Evolutionary conservation across 2,888 invertebrate species (phyloP).

Genomic region (Stenodema calcarata): DNA sequence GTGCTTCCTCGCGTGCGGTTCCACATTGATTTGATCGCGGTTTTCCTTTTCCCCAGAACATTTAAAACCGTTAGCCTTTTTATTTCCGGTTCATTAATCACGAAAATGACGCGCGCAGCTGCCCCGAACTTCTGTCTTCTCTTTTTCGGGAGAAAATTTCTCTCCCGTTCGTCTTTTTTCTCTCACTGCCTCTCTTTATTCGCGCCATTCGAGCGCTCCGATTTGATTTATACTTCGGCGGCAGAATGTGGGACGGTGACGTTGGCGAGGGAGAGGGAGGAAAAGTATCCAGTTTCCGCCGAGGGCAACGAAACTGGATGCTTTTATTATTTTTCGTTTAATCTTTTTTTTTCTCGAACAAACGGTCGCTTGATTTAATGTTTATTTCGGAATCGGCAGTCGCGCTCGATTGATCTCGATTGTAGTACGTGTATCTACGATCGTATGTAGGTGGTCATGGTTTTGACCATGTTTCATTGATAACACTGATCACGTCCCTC

Average conservation of each 20-base stretch:
- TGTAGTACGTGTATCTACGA: neutral
- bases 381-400: neutral
- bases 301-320: neutral
- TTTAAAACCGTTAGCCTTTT: slow-evolving; percentile 30
- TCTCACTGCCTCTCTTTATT: too few species aligned
- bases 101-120: slow-evolving; percentile 18
- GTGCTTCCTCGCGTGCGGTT: neutral
- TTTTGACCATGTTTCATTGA: too few species aligned
- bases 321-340: neutral
- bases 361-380: neutral
- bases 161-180: neutral
- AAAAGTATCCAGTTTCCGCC: neutral
- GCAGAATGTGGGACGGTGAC: neutral
- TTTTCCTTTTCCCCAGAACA: neutral
- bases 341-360: neutral
- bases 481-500: too few species aligned
- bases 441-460: too few species aligned
- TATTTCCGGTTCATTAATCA: slow-evolving; percentile 33
- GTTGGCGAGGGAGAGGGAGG: too few species aligned
- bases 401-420: neutral
- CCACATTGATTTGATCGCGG: neutral
- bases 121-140: neutral
- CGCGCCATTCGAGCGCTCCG: neutral
- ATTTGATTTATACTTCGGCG: neutral
- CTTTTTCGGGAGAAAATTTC: neutral